Evolutionary conservation across 2,797 vertebrate species (phyloP).

Genomic region (Sebastes jordani): DNA sequence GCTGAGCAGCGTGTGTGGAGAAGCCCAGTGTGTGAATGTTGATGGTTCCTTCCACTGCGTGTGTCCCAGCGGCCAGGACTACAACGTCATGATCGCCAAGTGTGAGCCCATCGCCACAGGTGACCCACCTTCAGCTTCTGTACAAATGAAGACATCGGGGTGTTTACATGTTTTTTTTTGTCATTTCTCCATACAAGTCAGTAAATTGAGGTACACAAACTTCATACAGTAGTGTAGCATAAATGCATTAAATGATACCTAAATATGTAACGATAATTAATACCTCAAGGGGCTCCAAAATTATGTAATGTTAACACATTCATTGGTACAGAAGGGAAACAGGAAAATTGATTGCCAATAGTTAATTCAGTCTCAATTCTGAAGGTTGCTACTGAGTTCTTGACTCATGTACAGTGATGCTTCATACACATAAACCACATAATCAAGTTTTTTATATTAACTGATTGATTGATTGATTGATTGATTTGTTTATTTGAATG

Average conservation of each 20-base stretch:
- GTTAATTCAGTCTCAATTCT: neutral
- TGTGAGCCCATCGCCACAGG: slow-evolving; percentile 87
- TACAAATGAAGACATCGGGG: neutral
- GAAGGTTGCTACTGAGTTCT: neutral
- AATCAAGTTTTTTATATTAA: neutral
- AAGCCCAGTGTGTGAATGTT: slow-evolving; percentile 92
- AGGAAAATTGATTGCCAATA: neutral
- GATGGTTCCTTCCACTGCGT: slow-evolving; percentile 92
- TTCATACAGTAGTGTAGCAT: neutral
- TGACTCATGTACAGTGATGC: neutral
- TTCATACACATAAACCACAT: neutral
- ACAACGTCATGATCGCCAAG: slow-evolving; percentile 89
- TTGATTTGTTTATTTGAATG: no score
- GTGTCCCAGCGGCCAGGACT: slow-evolving; percentile 90
- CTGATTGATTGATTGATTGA: no score
- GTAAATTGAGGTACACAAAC: neutral
- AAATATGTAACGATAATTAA: neutral
- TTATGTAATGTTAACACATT: neutral
- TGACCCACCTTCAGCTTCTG: slow-evolving; percentile 51
- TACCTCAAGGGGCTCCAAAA: neutral
- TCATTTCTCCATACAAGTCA: neutral
- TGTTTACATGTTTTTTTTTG: no score
- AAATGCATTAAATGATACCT: neutral
- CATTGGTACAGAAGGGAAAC: neutral
- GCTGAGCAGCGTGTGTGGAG: slow-evolving; percentile 91